A percentile compares a stretch with the other conserved stretches of the same genome.
Evolutionary conservation across 2,888 invertebrate species (phyloP).

Genomic region (Cecidostiba fungosa): DNA sequence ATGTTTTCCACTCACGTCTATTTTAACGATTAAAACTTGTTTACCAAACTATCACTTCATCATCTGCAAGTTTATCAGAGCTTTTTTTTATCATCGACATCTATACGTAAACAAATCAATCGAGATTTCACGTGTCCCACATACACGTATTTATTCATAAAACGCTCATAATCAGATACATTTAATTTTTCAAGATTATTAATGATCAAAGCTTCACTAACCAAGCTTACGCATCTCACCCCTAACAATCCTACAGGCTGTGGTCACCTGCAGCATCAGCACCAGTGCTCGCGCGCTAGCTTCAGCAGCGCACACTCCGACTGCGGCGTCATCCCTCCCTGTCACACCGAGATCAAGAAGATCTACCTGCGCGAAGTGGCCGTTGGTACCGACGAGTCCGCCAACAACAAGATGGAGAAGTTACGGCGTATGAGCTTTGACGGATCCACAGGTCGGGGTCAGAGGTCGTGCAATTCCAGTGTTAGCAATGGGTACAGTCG

Average conservation of each 20-base stretch:
- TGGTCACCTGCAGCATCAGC: conserved; percentile 43
- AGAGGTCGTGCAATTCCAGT: conserved; percentile 38
- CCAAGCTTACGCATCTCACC: neutral
- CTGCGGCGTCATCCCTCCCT: conserved; percentile 49
- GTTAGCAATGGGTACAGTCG: conserved; percentile 42
- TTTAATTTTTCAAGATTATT: neutral
- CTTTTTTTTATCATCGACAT: neutral
- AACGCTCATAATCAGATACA: too few species aligned
- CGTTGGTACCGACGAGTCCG: conserved; percentile 73
- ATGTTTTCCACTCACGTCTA: neutral
- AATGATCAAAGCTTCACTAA: neutral
- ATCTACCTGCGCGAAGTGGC: conserved; percentile 77
- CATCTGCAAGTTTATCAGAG: too few species aligned
- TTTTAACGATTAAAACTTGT: neutral
- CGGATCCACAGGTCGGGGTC: neutral
- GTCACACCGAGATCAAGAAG: conserved; percentile 73
- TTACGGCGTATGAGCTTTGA: conserved; percentile 29
- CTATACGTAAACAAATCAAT: neutral
- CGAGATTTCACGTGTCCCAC: neutral
- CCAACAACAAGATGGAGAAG: conserved; percentile 38
- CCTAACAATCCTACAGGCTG: conserved; percentile 49
- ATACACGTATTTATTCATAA: too few species aligned
- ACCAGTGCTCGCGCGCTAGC: conserved; percentile 51
- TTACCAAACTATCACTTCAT: too few species aligned
- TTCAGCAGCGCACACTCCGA: conserved; percentile 59